These are phyloP conservation scores for Mustela lutreola DNA, from an alignment of 2,113 vertebrate genomes.

Conservation along the genomic window DNA sequence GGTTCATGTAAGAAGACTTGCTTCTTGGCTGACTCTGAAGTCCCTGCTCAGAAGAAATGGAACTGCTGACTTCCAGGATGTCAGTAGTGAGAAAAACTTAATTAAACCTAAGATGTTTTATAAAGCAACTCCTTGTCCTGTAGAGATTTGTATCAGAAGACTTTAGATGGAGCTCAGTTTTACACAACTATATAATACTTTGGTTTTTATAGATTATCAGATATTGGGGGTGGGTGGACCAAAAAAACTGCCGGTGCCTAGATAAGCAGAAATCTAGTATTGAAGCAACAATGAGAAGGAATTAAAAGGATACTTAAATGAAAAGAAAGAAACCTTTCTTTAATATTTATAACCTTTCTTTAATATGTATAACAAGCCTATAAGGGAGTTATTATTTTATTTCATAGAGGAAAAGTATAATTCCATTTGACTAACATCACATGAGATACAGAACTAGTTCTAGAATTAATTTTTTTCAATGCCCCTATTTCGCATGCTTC, in stretches of 20 bases:
- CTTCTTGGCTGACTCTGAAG: not conserved
- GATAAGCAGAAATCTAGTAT: not conserved
- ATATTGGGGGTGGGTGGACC: not conserved
- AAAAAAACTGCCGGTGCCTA: not conserved
- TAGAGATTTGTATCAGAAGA: not conserved
- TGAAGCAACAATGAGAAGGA: not conserved
- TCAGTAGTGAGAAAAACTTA: constrained; percentile 4
- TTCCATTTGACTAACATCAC: not conserved
- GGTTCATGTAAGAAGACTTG: not conserved
- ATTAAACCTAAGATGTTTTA: constrained; percentile 17
- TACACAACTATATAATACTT: not conserved
- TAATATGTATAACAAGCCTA: not conserved
- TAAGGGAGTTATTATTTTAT: constrained; percentile 23
- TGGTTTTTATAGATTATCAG: not conserved
- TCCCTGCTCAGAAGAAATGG: constrained; percentile 43
- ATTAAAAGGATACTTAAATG: not conserved
- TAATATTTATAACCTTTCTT: not conserved
- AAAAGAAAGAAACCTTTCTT: not conserved
- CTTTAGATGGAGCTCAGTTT: constrained; percentile 31
- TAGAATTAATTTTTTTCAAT: constrained; percentile 5
- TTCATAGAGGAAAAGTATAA: not conserved
- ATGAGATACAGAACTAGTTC: not conserved
- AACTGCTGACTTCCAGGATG: not conserved
- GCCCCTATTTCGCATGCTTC: not conserved
- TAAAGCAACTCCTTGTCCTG: not conserved